Percentiles rank a stretch among this genome's conserved stretches.
These are phyloP conservation scores for Myoxocephalus aenaeus DNA, from an alignment of 2,797 vertebrate species.

Conservation along the genomic window DNA sequence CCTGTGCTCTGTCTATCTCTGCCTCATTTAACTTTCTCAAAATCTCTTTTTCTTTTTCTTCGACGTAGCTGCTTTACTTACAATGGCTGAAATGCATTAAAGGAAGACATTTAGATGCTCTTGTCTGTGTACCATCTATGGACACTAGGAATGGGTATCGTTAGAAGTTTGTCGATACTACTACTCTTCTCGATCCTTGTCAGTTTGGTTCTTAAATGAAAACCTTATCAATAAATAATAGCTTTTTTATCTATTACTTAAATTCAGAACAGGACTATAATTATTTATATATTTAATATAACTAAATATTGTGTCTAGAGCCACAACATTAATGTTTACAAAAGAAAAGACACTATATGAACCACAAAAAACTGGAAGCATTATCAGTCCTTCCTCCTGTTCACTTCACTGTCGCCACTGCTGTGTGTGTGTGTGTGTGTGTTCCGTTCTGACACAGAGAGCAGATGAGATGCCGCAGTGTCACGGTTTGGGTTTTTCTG, in stretches of 20 bases:
- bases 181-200: no score
- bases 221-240: not conserved
- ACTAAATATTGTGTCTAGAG: not conserved
- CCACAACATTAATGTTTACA: not conserved
- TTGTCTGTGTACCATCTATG: not conserved
- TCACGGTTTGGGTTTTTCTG: no score
- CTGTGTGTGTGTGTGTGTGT: no score
- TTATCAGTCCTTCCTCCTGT: not conserved
- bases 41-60: conserved; percentile 21
- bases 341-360: not conserved
- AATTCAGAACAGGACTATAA: not conserved
- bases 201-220: not conserved
- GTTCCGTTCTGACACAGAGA: not conserved
- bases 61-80: conserved; percentile 7
- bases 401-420: not conserved
- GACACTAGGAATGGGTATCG: not conserved
- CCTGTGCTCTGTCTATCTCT: conserved; percentile 53
- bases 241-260: not conserved
- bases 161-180: no score
- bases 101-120: conserved; percentile 4
- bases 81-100: conserved; percentile 3
- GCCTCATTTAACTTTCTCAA: conserved; percentile 41
- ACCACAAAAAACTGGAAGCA: not conserved
- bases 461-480: not conserved
- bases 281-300: not conserved